phyloP scores from a whole-genome alignment of 2,113 vertebrate genomes.

The Nothoprocta pentlandii region DNA sequence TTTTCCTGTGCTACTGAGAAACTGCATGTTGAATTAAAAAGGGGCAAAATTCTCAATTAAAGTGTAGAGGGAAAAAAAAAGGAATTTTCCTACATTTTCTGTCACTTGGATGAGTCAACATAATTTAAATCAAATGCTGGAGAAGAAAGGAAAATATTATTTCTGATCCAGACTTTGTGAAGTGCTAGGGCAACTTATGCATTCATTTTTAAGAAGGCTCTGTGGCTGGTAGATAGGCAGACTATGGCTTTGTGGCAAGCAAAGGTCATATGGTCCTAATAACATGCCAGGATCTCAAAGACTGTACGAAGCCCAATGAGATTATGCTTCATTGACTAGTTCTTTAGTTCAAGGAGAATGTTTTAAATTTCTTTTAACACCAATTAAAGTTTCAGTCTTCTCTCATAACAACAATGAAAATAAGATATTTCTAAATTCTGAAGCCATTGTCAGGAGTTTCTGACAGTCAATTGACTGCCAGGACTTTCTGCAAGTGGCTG shows the following conservation, averaged over 20 bases:
- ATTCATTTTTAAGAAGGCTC: background rate
- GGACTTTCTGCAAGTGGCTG: background rate
- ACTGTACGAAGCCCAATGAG: background rate
- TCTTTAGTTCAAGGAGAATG: background rate
- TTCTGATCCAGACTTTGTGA: background rate
- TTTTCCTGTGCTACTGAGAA: background rate
- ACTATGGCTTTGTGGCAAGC: background rate
- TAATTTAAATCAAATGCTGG: background rate
- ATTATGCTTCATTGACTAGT: background rate
- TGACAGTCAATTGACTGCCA: background rate
- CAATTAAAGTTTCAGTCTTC: conserved; percentile 51
- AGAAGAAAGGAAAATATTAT: conserved; percentile 29
- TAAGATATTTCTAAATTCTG: background rate
- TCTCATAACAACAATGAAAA: conserved; percentile 38
- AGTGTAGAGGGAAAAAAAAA: background rate
- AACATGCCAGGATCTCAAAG: background rate
- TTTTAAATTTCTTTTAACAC: background rate
- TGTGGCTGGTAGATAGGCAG: background rate
- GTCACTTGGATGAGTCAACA: background rate
- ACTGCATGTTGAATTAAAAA: background rate
- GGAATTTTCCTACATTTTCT: background rate
- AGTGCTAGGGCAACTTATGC: background rate
- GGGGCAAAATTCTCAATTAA: background rate
- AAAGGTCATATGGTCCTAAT: background rate
- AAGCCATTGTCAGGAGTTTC: background rate